Conservation (phyloP, 2,888 invertebrate species). For the Arrhopalites spinosus region DNA sequence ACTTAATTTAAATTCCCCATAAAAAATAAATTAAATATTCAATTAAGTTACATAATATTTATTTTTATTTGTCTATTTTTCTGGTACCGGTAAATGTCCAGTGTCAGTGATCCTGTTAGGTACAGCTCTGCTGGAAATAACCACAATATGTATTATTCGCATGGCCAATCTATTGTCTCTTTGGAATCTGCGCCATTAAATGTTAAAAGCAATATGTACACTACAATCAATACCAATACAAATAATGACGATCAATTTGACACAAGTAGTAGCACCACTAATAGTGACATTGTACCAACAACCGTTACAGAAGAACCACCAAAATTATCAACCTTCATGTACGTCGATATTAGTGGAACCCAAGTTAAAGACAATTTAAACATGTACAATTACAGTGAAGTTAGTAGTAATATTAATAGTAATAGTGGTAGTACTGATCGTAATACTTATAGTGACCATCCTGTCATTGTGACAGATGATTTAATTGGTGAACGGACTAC, state of each 20-base stretch:
- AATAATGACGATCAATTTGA: constrained; percentile 5
- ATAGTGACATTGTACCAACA: no score
- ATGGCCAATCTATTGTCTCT: constrained; percentile 54
- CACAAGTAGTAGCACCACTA: not conserved
- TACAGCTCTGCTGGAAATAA: constrained; percentile 51
- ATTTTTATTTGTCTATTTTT: no score
- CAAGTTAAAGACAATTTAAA: constrained; percentile 11
- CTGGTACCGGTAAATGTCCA: constrained; percentile 25
- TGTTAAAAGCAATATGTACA: constrained; percentile 26
- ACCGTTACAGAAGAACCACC: constrained; percentile 48
- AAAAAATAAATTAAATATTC: no score
- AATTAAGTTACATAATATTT: no score
- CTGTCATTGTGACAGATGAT: constrained; percentile 10
- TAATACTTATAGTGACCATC: constrained; percentile 15
- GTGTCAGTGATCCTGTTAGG: constrained; percentile 52
- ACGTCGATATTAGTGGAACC: constrained; percentile 41
- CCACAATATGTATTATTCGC: constrained; percentile 51
- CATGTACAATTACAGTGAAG: constrained; percentile 29
- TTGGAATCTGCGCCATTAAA: constrained; percentile 49
- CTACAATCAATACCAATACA: not conserved
- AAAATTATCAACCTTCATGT: constrained; percentile 53
- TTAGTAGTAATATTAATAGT: not conserved
- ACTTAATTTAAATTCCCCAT: no score
- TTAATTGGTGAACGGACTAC: not conserved
- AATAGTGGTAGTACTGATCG: constrained; percentile 31